Percentiles rank a stretch among this genome's conserved stretches.
These are phyloP conservation scores for Poecilus cupreus DNA, from an alignment of 2,888 invertebrate species.

Conservation along the genomic window DNA sequence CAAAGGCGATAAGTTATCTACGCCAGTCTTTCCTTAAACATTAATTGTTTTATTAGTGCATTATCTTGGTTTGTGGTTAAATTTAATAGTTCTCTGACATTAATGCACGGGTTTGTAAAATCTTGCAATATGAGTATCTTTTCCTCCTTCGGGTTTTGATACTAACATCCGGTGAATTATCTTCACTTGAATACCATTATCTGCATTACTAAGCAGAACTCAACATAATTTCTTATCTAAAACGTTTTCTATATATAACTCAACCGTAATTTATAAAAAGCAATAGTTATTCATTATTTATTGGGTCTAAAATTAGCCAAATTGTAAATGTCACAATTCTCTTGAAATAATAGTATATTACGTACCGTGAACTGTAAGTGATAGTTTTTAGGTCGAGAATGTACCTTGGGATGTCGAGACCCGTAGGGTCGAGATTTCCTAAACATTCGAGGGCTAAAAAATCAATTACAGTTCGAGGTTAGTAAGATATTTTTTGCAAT, in stretches of 20 bases:
- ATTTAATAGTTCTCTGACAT: not conserved
- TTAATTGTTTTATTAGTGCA: not conserved
- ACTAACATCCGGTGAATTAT: not conserved
- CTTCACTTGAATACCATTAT: not conserved
- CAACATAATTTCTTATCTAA: constrained; percentile 30
- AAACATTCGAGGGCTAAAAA: no score
- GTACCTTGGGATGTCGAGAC: no score
- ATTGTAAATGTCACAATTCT: no score
- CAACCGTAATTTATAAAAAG: no score
- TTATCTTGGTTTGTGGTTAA: not conserved
- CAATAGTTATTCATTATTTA: no score
- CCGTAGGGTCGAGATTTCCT: no score
- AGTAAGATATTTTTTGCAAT: no score
- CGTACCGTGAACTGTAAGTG: no score
- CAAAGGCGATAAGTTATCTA: not conserved
- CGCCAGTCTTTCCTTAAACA: not conserved
- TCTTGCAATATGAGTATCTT: not conserved
- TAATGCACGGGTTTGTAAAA: not conserved
- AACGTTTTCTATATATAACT: not conserved
- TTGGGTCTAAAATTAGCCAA: no score
- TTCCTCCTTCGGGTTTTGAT: constrained; percentile 9
- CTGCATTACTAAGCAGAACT: not conserved
- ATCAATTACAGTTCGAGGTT: no score
- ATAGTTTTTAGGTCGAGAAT: no score
- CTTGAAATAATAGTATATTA: no score